Percentiles rank a stretch among this genome's conserved stretches.
phyloP scores from a whole-genome alignment of 2,113 vertebrate genomes.

The Phalacrocorax aristotelis region DNA sequence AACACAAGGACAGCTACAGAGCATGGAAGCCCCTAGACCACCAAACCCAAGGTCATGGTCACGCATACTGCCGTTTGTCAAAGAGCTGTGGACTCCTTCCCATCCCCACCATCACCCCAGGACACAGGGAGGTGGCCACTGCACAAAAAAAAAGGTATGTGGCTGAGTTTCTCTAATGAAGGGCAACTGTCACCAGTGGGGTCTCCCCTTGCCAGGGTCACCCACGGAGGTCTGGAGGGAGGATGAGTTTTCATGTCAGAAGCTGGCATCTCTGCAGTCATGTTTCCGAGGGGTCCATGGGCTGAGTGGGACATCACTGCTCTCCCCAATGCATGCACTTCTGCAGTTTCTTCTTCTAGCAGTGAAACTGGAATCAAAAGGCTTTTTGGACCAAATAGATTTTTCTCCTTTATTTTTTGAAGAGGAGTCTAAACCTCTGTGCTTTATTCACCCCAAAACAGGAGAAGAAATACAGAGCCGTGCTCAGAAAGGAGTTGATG shows the following conservation, averaged over 20 bases:
- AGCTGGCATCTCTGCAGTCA: accelerated
- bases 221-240: not conserved
- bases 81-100: not conserved
- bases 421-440: not conserved
- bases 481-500: not conserved
- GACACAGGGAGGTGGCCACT: accelerated
- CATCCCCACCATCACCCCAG: not conserved
- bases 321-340: not conserved
- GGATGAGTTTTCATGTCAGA: not conserved
- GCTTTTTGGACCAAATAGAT: not conserved
- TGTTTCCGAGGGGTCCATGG: not conserved
- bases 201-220: not conserved
- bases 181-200: accelerated
- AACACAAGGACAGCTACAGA: accelerated
- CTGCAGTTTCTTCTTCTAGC: not conserved
- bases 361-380: not conserved
- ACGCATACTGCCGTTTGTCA: not conserved
- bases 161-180: accelerated
- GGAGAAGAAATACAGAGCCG: not conserved
- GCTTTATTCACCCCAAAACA: not conserved
- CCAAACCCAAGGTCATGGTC: not conserved
- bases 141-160: not conserved
- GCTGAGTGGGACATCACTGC: not conserved
- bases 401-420: not conserved
- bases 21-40: not conserved